Conservation (phyloP, 2,888 invertebrate genomes). For the Ennomos quercinarius region DNA sequence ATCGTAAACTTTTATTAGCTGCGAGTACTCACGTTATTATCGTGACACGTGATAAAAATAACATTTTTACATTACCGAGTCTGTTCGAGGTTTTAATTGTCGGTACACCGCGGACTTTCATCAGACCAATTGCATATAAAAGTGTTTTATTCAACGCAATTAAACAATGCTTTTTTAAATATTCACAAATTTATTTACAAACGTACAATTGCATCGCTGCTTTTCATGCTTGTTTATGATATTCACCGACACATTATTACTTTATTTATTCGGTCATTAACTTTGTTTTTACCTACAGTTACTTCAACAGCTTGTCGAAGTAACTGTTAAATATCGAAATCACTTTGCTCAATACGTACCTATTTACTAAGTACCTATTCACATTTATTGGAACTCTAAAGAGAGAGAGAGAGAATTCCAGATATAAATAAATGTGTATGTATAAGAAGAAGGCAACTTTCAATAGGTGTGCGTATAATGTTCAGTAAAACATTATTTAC, state of each 20-base stretch:
- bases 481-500: too few species aligned
- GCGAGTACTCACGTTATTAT: constrained; percentile 42
- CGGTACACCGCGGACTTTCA: constrained; percentile 56
- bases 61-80: constrained; percentile 63
- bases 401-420: too few species aligned
- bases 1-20: constrained; percentile 3
- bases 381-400: too few species aligned
- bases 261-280: background rate
- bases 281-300: too few species aligned
- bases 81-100: constrained; percentile 64
- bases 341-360: too few species aligned
- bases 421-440: too few species aligned
- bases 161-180: constrained; percentile 43
- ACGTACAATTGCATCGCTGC: constrained; percentile 9
- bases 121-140: constrained; percentile 59
- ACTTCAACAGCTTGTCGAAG: too few species aligned
- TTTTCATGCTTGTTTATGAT: constrained; percentile 8
- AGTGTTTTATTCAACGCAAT: constrained; percentile 58
- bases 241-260: background rate
- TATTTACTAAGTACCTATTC: too few species aligned
- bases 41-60: constrained; percentile 65
- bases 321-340: too few species aligned
- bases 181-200: constrained; percentile 15
- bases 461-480: too few species aligned
- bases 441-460: too few species aligned